phyloP scores from a whole-genome alignment of 2,888 invertebrate genomes.

The Scaptomyza caliginosa region DNA sequence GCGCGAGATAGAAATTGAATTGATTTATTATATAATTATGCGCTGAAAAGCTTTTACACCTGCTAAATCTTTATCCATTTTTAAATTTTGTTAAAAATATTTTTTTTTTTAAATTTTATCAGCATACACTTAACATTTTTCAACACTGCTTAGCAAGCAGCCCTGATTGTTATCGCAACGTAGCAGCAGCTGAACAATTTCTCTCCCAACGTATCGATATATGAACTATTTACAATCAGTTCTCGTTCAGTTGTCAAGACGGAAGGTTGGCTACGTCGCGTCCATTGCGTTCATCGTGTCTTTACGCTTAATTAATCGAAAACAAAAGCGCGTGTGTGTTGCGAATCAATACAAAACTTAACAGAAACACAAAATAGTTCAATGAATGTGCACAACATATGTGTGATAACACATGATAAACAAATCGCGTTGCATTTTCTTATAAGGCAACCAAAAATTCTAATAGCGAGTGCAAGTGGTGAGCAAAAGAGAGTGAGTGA shows the following conservation, averaged over 20 bases:
- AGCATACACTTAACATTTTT: not conserved
- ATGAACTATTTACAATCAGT: slow-evolving; percentile 41
- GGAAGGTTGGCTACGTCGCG: slow-evolving; percentile 34
- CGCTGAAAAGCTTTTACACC: not conserved
- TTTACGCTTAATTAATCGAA: slow-evolving; percentile 50
- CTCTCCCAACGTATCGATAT: slow-evolving; percentile 31
- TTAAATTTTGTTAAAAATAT: slow-evolving; percentile 5
- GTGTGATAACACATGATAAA: slow-evolving; percentile 46
- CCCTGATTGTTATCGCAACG: slow-evolving; percentile 29
- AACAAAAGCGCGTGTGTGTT: slow-evolving; percentile 55
- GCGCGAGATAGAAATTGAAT: not conserved
- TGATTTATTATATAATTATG: not conserved
- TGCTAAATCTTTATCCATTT: slow-evolving; percentile 17
- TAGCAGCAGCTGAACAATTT: slow-evolving; percentile 19
- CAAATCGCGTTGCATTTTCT: slow-evolving; percentile 13
- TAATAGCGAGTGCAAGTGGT: slow-evolving; percentile 44
- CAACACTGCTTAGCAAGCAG: slow-evolving; percentile 21
- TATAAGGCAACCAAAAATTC: slow-evolving; percentile 38
- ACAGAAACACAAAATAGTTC: slow-evolving; percentile 29
- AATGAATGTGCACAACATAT: slow-evolving; percentile 20
- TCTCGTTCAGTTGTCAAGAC: slow-evolving; percentile 50
- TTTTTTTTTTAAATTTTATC: not conserved
- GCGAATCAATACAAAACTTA: slow-evolving; percentile 48
- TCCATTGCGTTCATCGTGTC: slow-evolving; percentile 1
- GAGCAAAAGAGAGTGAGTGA: slow-evolving; percentile 34